Base-by-base conservation (phyloP, 30 jellyfish, hydroid and myxozoan species). In the Hydractinia echinata region DNA sequence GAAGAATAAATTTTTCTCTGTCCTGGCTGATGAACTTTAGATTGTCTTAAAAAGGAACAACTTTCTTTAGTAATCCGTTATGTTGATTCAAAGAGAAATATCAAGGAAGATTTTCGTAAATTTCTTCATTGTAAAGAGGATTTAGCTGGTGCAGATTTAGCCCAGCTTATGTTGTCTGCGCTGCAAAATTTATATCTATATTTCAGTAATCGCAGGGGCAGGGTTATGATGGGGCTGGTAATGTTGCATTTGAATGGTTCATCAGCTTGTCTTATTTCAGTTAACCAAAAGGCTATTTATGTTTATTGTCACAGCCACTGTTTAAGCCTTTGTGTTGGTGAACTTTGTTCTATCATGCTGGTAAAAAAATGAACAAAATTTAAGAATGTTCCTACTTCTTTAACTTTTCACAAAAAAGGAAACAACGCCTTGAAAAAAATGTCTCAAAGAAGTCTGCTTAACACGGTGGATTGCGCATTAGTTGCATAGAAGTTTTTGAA, bases 11-110 rank as follows among this genome's bases (percentile, higher is more conserved):
- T 74, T 51, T 53, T 79, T 79, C 80, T 78, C 94, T n/a, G 56
- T 84, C 13, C 18, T 84, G 30, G 79, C 91, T 15, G 92, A 84
- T 67, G 92, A 82, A 71, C 78, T 70, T 10, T 30, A 53, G 95
- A 68, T 73, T 64, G 81, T 54, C 19, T 89, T 66, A 82, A 69
- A 5, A 18, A 10, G 7, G 87, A 86, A 53, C 95, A 82, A 51
- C n/a, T 86, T 74, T 77, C 80, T 5, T 18, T 86, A 4, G 94
- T 81, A 6, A 4, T 81, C 20, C 51, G 95, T 4, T 68, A 66
- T 68, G 81, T 84, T 14, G 83, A 68, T 14, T 10, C 52, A 10
- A 8, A 68, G 20, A 53, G 15, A 10, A 53, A 44, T 52, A 52
- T 71, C 8, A 72, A 53, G 55, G 95, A 82, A 66, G 92, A 13